Evolutionary conservation across 2,797 vertebrate species (phyloP).

Genomic region (Discoglossus pictus): DNA sequence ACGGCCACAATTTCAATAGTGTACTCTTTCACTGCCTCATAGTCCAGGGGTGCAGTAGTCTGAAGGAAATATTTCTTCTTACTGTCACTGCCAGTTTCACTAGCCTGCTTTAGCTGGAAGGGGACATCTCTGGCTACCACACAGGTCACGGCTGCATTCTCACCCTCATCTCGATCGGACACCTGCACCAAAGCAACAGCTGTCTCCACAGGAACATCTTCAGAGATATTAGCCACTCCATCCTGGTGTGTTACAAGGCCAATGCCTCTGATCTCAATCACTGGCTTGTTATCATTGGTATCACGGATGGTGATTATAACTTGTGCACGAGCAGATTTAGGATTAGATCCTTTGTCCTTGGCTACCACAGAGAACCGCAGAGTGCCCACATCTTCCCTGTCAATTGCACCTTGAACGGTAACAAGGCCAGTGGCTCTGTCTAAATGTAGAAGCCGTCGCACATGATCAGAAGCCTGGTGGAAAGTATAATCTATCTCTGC

Average conservation of each 20-base stretch:
- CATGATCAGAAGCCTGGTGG: slow-evolving; percentile 82
- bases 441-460: slow-evolving; percentile 87
- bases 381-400: slow-evolving; percentile 86
- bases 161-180: slow-evolving; percentile 91
- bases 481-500: slow-evolving; percentile 92
- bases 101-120: slow-evolving; percentile 90
- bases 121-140: slow-evolving; percentile 94
- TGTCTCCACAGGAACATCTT: slow-evolving; percentile 91
- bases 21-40: slow-evolving; percentile 88
- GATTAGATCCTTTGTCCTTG: slow-evolving; percentile 87
- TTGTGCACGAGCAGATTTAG: slow-evolving; percentile 84
- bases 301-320: slow-evolving; percentile 88
- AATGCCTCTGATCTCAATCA: slow-evolving; percentile 93
- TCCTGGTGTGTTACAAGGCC: slow-evolving; percentile 91
- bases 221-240: slow-evolving; percentile 93
- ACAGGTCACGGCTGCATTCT: slow-evolving; percentile 93
- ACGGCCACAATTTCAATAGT: slow-evolving; percentile 94
- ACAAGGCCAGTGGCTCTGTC: slow-evolving; percentile 87
- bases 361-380: slow-evolving; percentile 90
- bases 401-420: slow-evolving; percentile 88
- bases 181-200: slow-evolving; percentile 94
- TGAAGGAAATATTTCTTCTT: slow-evolving; percentile 97
- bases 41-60: slow-evolving; percentile 91
- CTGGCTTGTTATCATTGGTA: slow-evolving; percentile 91
- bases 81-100: slow-evolving; percentile 86